Evolutionary conservation across 1,140 invertebrate genomes (phyloP).

Genomic region (Pogonomyrmex barbatus): DNA sequence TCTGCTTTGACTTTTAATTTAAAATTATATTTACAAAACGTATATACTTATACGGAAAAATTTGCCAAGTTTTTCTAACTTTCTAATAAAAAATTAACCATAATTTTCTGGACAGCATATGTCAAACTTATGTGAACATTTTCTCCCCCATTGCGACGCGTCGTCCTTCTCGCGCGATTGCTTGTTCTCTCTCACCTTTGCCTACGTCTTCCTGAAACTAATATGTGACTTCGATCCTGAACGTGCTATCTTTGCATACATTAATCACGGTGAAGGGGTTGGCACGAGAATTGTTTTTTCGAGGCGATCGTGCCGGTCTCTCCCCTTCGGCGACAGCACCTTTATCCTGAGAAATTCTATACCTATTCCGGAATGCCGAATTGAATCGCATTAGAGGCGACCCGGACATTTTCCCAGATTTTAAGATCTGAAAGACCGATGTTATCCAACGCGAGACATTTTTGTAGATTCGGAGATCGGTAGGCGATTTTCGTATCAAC

Average conservation of each 20-base stretch:
- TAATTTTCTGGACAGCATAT: no score
- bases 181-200: neutral
- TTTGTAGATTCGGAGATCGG: constrained; percentile 28
- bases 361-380: constrained; percentile 67
- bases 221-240: constrained; percentile 66
- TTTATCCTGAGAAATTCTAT: constrained; percentile 62
- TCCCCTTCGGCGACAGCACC: constrained; percentile 29
- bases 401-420: constrained; percentile 57
- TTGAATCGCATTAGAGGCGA: constrained; percentile 66
- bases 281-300: constrained; percentile 70
- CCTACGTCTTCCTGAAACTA: constrained; percentile 52
- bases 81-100: no score
- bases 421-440: constrained; percentile 38
- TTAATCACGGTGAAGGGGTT: constrained; percentile 78
- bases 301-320: constrained; percentile 36
- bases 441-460: constrained; percentile 48
- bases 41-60: no score
- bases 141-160: constrained; percentile 2
- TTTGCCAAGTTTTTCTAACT: no score
- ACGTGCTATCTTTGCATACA: constrained; percentile 74
- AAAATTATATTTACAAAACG: no score
- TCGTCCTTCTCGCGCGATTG: constrained; percentile 7
- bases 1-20: no score
- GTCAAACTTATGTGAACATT: constrained; percentile 36
- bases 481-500: constrained; percentile 9